A percentile compares a stretch with the other conserved stretches of the same genome.
Conservation (phyloP, 2,113 vertebrate genomes). For the Neoarius graeffei region DNA sequence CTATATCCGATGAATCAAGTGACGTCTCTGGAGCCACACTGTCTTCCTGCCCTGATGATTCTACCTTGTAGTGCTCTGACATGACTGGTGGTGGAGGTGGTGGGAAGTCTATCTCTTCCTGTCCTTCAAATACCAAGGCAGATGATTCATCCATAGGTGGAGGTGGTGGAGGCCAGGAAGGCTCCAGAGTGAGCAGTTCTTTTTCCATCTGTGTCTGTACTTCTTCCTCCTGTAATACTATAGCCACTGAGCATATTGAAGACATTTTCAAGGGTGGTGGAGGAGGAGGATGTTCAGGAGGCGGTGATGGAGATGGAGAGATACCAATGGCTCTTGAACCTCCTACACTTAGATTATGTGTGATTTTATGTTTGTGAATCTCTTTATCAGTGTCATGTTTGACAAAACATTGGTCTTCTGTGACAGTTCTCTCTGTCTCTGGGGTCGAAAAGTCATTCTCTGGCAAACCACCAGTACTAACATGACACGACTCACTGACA, state of each 20-base stretch:
- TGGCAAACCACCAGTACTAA: constrained; percentile 9
- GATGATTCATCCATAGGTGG: constrained; percentile 79
- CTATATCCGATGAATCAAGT: constrained; percentile 1
- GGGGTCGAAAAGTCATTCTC: constrained; percentile 29
- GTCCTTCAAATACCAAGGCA: constrained; percentile 82
- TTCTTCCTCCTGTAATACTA: constrained; percentile 42
- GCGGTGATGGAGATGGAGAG: constrained; percentile 83
- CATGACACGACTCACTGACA: constrained; percentile 7
- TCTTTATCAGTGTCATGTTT: constrained; percentile 27
- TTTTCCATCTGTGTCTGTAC: constrained; percentile 47
- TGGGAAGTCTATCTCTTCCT: constrained; percentile 81
- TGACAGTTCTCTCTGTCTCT: constrained; percentile 13
- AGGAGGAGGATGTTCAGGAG: constrained; percentile 83
- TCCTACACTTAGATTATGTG: constrained; percentile 51
- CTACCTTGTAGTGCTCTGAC: constrained; percentile 25
- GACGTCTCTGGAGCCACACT: background rate
- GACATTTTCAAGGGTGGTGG: constrained; percentile 80
- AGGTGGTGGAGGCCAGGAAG: constrained; percentile 85
- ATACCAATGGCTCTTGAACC: constrained; percentile 48
- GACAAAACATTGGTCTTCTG: constrained; percentile 26
- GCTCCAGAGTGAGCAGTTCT: constrained; percentile 58
- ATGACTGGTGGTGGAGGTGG: constrained; percentile 68
- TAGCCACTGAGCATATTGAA: constrained; percentile 52
- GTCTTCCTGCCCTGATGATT: constrained; percentile 11
- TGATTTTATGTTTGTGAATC: background rate